Percentiles rank a stretch among this genome's conserved stretches.
Conservation (phyloP, 2,888 invertebrate genomes). For the Chloroclystis v-ata region DNA sequence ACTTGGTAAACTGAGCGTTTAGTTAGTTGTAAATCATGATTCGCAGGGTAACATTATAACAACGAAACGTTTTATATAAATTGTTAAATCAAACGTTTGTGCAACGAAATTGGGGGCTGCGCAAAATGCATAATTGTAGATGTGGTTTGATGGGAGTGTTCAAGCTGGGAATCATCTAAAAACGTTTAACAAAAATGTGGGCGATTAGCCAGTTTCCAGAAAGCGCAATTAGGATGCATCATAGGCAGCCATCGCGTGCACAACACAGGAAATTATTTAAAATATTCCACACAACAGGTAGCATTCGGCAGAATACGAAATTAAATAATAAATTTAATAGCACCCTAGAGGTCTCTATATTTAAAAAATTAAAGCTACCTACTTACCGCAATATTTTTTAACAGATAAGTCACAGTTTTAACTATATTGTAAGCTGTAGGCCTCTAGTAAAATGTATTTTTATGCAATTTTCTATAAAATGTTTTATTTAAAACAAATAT, state of each 20-base stretch:
- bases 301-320: slow-evolving; percentile 8
- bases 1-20: slow-evolving; percentile 38
- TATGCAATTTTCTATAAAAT: too few species aligned
- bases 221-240: slow-evolving; percentile 44
- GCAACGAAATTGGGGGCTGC: slow-evolving; percentile 56
- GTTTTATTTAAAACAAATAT: too few species aligned
- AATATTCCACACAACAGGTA: slow-evolving; percentile 21
- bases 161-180: slow-evolving; percentile 56
- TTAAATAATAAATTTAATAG: slow-evolving; percentile 8
- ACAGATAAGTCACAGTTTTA: neutral
- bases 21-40: slow-evolving; percentile 47
- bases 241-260: slow-evolving; percentile 31
- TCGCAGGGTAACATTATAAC: slow-evolving; percentile 47
- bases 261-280: slow-evolving; percentile 12
- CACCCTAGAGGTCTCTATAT: neutral
- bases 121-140: slow-evolving; percentile 68
- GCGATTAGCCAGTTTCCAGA: slow-evolving; percentile 53
- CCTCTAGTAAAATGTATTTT: too few species aligned
- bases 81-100: slow-evolving; percentile 57
- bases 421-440: too few species aligned
- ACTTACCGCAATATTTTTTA: neutral
- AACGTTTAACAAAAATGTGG: slow-evolving; percentile 64
- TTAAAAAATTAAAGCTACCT: neutral
- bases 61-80: slow-evolving; percentile 44
- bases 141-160: slow-evolving; percentile 69